Percentiles rank a stretch among this genome's conserved stretches.
These are phyloP conservation scores for Pocillopora damicornis DNA, from an alignment of 64 coral and sea anemone genomes.

Conservation along the genomic window DNA sequence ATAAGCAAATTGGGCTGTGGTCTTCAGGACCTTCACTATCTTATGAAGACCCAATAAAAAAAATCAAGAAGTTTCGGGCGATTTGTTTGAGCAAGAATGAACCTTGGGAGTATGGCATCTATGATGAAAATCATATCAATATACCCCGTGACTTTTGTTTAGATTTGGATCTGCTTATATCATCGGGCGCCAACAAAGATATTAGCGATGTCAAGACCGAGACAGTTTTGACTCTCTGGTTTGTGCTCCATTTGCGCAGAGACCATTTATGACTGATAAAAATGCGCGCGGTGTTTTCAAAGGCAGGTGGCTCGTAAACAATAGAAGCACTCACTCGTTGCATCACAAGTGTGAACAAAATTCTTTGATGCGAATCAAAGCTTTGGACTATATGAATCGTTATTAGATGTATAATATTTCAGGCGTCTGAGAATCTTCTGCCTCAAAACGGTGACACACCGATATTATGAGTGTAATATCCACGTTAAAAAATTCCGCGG, in stretches of 20 bases:
- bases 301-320: background rate
- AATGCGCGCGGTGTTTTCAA: background rate
- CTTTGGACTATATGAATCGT: background rate
- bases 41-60: background rate
- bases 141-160: background rate
- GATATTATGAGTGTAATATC: too few species aligned
- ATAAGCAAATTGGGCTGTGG: background rate
- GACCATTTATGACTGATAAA: background rate
- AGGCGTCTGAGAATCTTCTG: background rate
- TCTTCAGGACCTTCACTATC: background rate
- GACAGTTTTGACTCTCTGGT: background rate
- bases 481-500: background rate
- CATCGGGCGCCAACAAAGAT: constrained; percentile 18
- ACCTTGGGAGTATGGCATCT: background rate
- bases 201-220: background rate
- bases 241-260: background rate
- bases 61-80: background rate
- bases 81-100: background rate
- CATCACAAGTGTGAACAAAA: background rate
- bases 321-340: background rate
- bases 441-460: background rate
- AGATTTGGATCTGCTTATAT: background rate
- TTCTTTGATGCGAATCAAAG: background rate
- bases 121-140: background rate
- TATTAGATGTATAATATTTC: background rate